These are phyloP conservation scores for Exocentrus adspersus DNA, from an alignment of 2,888 invertebrate species.

Conservation along the genomic window DNA sequence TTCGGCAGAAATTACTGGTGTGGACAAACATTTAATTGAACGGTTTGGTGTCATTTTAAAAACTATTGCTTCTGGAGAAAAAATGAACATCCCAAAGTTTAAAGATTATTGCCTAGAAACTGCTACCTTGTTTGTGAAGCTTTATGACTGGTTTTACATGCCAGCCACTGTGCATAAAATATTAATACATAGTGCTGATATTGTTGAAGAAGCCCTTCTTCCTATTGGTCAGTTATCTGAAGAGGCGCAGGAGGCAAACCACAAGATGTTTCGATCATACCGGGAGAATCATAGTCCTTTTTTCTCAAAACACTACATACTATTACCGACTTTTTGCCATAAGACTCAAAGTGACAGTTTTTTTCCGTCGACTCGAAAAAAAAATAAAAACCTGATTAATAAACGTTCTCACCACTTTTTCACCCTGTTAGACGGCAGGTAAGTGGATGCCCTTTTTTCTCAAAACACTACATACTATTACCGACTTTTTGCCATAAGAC, in stretches of 20 bases:
- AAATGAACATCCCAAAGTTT: not conserved
- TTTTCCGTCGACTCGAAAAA: too few species aligned
- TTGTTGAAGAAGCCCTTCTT: constrained; percentile 2
- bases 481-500: too few species aligned
- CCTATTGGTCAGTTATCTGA: constrained; percentile 38
- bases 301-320: too few species aligned
- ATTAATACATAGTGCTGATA: constrained; percentile 4
- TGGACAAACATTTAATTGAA: too few species aligned
- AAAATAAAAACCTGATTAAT: too few species aligned
- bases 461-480: too few species aligned
- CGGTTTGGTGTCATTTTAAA: not conserved
- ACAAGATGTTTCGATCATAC: constrained; percentile 28
- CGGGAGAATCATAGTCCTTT: constrained; percentile 3
- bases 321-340: too few species aligned
- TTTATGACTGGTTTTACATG: constrained; percentile 32
- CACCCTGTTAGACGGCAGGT: too few species aligned
- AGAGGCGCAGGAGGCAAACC: constrained; percentile 38
- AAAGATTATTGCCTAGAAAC: not conserved
- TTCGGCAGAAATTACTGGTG: too few species aligned
- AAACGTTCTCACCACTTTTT: too few species aligned
- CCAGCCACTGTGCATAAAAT: constrained; percentile 35
- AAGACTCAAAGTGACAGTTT: too few species aligned
- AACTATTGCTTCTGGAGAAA: not conserved
- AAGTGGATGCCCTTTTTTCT: too few species aligned
- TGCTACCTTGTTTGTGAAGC: constrained; percentile 5